phyloP scores from a whole-genome alignment of 2,888 invertebrate genomes.

The Latrodectus elegans region DNA sequence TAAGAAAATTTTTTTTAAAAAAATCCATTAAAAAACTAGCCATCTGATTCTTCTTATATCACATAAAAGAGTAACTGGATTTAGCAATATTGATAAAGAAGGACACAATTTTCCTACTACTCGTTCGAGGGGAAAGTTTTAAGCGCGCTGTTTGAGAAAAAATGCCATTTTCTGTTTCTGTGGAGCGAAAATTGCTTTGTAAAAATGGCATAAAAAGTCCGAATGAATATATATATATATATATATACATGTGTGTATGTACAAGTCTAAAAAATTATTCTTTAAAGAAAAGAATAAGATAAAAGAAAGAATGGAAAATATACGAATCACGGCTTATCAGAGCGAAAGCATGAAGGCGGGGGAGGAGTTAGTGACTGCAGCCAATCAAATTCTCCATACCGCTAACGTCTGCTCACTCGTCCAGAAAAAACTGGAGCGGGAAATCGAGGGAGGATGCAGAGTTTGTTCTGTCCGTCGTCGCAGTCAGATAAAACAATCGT shows the following conservation, averaged over 20 bases:
- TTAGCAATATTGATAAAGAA: conserved; percentile 66
- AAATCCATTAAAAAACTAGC: conserved; percentile 55
- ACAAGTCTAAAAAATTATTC: conserved; percentile 1
- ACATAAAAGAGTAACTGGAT: conserved; percentile 65
- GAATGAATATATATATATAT: conserved; percentile 1
- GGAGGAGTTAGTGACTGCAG: conserved; percentile 46
- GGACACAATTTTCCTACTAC: conserved; percentile 66
- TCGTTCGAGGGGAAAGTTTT: conserved; percentile 60
- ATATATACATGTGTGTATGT: no score
- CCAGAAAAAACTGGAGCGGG: conserved; percentile 52
- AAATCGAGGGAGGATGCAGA: conserved; percentile 20
- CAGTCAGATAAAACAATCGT: not conserved
- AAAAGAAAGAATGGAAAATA: conserved; percentile 41
- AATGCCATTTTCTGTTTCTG: conserved; percentile 65
- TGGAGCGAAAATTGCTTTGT: conserved; percentile 65
- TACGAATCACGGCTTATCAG: conserved; percentile 63
- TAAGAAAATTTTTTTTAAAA: not conserved
- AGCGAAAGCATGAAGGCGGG: conserved; percentile 52
- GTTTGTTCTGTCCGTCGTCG: not conserved
- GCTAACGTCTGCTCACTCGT: conserved; percentile 48
- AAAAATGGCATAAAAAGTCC: conserved; percentile 48
- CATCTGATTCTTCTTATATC: conserved; percentile 66
- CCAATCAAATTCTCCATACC: conserved; percentile 64
- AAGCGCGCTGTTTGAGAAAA: conserved; percentile 59
- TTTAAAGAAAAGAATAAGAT: conserved; percentile 48